Evolutionary conservation across 2,113 vertebrate species (phyloP).

Genomic region (Pachyramphus minor): DNA sequence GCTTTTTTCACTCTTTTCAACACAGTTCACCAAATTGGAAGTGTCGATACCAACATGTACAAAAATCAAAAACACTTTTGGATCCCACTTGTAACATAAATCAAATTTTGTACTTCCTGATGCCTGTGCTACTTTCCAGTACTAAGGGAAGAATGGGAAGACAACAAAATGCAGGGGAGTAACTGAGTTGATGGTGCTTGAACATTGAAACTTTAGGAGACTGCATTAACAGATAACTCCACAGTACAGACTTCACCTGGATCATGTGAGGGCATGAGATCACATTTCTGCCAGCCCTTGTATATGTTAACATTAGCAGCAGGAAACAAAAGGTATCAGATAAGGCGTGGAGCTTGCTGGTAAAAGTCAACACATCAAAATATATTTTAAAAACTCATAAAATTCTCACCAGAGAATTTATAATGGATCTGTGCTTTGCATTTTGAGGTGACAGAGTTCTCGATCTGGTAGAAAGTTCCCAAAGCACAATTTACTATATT

Average conservation of each 20-base stretch:
- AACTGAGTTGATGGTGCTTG: neutral
- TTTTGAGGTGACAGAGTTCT: conserved; percentile 61
- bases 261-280: neutral
- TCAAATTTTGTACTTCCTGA: neutral
- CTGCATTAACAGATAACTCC: neutral
- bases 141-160: neutral
- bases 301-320: neutral
- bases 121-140: neutral
- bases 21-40: neutral
- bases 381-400: neutral
- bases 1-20: neutral
- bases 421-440: neutral
- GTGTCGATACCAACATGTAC: neutral
- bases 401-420: conserved; percentile 42
- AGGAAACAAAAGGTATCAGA: conserved; percentile 3
- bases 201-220: neutral
- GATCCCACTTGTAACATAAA: neutral
- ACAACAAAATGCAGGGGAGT: neutral
- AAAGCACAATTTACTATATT: conserved; percentile 40
- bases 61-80: neutral
- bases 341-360: neutral
- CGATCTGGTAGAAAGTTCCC: conserved; percentile 53
- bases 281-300: neutral
- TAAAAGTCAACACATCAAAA: conserved; percentile 33
- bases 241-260: neutral